Evolutionary conservation across 2,797 vertebrate species (phyloP).

Genomic region (Phoebastria nigripes): DNA sequence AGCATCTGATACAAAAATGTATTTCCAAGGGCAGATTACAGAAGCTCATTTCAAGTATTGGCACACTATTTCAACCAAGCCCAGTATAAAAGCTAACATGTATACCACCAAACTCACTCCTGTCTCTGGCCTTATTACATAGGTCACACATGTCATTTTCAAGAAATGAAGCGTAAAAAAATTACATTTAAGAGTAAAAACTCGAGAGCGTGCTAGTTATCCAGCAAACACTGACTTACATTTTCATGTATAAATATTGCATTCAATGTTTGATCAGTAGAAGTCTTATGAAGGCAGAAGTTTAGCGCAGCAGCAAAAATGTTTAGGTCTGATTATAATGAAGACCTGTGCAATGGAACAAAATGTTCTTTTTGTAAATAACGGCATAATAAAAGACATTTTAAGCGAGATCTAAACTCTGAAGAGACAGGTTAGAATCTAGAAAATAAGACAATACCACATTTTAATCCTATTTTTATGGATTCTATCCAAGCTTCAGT

Average conservation of each 20-base stretch:
- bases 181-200: background rate
- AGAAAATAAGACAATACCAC: background rate
- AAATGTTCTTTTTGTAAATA: background rate
- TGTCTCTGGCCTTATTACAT: background rate
- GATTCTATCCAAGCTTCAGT: constrained; percentile 26
- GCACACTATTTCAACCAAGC: background rate
- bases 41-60: background rate
- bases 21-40: background rate
- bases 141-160: background rate
- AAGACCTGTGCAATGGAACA: background rate
- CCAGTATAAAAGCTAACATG: background rate
- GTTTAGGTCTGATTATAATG: background rate
- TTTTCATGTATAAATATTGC: background rate
- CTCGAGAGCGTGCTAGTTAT: background rate
- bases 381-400: background rate
- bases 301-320: background rate
- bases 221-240: background rate
- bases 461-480: constrained; percentile 8
- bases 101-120: background rate
- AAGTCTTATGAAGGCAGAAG: background rate
- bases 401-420: background rate
- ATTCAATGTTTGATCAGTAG: background rate
- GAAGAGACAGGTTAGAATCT: background rate
- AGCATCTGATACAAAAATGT: background rate
- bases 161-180: background rate